Conservation (phyloP, 2,797 vertebrate genomes). For the Mallotus villosus region DNA sequence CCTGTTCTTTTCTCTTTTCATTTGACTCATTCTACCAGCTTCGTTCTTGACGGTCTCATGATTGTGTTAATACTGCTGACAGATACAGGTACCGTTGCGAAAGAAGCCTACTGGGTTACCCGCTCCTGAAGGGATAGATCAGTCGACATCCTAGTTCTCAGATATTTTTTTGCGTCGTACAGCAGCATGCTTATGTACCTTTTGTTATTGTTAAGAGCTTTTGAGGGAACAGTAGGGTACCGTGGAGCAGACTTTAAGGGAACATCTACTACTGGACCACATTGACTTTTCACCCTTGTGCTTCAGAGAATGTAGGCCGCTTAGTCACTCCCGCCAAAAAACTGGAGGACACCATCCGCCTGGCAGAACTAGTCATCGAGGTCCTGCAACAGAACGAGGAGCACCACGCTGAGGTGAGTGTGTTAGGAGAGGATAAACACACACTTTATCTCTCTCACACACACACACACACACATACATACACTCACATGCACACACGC, state of each 20-base stretch:
- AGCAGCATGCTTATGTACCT: too few species aligned
- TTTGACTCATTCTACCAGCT: slow-evolving; percentile 50
- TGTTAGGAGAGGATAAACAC: background rate
- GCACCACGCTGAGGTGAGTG: slow-evolving; percentile 96
- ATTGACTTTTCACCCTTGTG: slow-evolving; percentile 84
- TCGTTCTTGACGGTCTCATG: slow-evolving; percentile 38
- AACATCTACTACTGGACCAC: background rate
- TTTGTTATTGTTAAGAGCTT: too few species aligned
- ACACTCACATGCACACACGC: background rate
- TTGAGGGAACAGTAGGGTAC: too few species aligned
- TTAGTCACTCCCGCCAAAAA: slow-evolving; percentile 99
- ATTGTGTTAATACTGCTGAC: background rate
- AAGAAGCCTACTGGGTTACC: too few species aligned
- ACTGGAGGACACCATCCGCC: slow-evolving; percentile 96
- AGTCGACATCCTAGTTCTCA: too few species aligned
- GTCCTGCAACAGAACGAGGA: slow-evolving; percentile 99
- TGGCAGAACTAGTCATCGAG: slow-evolving; percentile 97
- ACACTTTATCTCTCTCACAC: background rate
- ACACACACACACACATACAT: slow-evolving; percentile 14
- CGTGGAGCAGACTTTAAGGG: background rate
- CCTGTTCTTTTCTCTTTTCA: slow-evolving; percentile 57
- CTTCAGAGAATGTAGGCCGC: slow-evolving; percentile 97
- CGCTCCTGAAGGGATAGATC: background rate
- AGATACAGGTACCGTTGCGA: too few species aligned
- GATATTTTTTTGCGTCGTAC: too few species aligned